Evolutionary conservation across 2,888 invertebrate species (phyloP).

Genomic region (Hydroisotoma schaefferi): DNA sequence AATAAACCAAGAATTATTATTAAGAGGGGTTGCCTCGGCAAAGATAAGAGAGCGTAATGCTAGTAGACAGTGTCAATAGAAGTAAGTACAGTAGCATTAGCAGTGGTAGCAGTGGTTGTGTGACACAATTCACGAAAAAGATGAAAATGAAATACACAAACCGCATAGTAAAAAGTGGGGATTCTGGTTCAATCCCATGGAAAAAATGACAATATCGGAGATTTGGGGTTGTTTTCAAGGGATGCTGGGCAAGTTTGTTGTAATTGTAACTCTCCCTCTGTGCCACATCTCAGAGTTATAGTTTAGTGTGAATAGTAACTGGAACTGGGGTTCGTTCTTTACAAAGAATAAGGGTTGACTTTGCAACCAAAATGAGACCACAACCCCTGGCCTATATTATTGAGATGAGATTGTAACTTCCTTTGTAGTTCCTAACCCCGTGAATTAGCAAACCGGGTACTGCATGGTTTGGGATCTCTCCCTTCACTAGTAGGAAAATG

Average conservation of each 20-base stretch:
- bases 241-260: not conserved
- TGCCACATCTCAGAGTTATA: not conserved
- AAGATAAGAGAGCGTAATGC: too few relatives aligned
- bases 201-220: too few relatives aligned
- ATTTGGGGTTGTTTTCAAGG: too few relatives aligned
- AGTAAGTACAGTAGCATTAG: too few relatives aligned
- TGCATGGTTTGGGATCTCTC: too few relatives aligned
- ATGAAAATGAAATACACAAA: conserved; percentile 5
- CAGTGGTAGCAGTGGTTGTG: too few relatives aligned
- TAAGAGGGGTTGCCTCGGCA: too few relatives aligned
- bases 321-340: conserved; percentile 1
- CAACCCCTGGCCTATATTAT: conserved; percentile 15
- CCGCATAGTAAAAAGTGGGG: conserved; percentile 18
- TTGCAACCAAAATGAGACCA: conserved; percentile 11
- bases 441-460: conserved; percentile 3
- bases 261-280: not conserved
- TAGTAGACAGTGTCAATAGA: too few relatives aligned
- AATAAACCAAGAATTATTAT: not conserved
- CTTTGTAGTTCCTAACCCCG: not conserved
- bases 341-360: conserved; percentile 5
- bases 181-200: conserved; percentile 16
- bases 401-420: not conserved
- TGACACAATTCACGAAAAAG: conserved; percentile 20
- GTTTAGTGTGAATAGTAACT: not conserved
- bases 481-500: too few relatives aligned